Base-by-base conservation (phyloP, 2,888 invertebrate species). In the Thelaira solivaga region DNA sequence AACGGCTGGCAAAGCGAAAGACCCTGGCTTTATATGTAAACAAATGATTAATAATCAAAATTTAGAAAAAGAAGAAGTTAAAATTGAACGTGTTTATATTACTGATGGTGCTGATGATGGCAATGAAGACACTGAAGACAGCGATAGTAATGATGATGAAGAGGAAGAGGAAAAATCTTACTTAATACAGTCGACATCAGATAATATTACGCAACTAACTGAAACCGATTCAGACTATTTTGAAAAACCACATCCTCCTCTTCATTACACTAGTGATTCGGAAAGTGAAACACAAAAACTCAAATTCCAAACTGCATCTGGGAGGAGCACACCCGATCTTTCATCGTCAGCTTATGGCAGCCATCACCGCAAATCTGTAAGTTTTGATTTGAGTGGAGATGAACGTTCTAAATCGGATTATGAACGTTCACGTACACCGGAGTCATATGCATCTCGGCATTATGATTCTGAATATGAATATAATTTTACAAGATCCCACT, bases 361-460 rank as follows among this genome's bases (percentile, higher is more conserved):
- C 2, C 82, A 83, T 3, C 88, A 89, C 77, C 85, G 89, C 1
- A 89, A 89, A 79, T 89, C 89, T 0, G 89, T 89, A 0, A 89
- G 89, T 67, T 89, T 89, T 43, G 89, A 89, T 77, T 83, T 89
- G 5, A 88, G 89, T 26, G 89, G 88, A 0, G 89, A 88, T 73
- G 89, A 89, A 75, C 85, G 84, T 10, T 86, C 88, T 10, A 86
- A 85, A 65, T 88, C 89, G 1, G 88, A 89, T 71, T 84, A 84
- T 49, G 89, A 88, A 64, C 83, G 87, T 24, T 86, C 87, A 0
- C 80, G 78, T 22, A 84, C 84, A 11, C 84, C 86, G 0, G 84
- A 85, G 10, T 41, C 68, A 8, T 7, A 82, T 80, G 31, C 57
- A 20, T 55, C 76, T 3, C 84, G 88, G 2, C 84, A 83, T 71